These are phyloP conservation scores for Busseola fusca DNA, from an alignment of 2,888 invertebrate species.

Conservation along the genomic window DNA sequence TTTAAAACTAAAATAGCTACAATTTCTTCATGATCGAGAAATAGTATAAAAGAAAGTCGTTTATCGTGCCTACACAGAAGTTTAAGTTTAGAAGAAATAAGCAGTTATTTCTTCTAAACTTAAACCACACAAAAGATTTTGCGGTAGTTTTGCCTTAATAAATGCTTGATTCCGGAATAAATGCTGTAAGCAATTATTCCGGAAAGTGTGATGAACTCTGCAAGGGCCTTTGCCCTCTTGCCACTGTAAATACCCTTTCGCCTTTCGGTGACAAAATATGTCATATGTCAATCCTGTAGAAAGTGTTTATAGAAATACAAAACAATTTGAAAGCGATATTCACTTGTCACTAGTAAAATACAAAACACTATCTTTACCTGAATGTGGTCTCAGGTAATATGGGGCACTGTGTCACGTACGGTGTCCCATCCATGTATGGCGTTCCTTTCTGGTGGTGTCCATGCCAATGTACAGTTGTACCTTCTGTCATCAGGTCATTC, in stretches of 20 bases:
- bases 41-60: background rate
- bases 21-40: background rate
- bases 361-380: slow-evolving; percentile 72
- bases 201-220: background rate
- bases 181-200: background rate
- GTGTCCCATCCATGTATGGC: slow-evolving; percentile 97
- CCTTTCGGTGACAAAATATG: background rate
- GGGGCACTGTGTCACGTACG: slow-evolving; percentile 95
- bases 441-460: slow-evolving; percentile 94
- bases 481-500: slow-evolving; percentile 94
- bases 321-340: background rate
- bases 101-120: background rate
- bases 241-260: background rate
- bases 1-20: background rate
- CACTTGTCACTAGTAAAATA: background rate
- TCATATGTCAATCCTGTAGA: too few relatives aligned
- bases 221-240: background rate
- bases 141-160: background rate
- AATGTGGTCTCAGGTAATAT: slow-evolving; percentile 93
- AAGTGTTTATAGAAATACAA: background rate
- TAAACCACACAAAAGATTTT: background rate
- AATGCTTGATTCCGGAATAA: too few relatives aligned
- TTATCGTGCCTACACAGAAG: background rate
- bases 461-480: slow-evolving; percentile 97
- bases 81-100: too few relatives aligned